Conservation (phyloP, 64 coral and sea anemone genomes). For the Dendrophyllia cribrosa region DNA sequence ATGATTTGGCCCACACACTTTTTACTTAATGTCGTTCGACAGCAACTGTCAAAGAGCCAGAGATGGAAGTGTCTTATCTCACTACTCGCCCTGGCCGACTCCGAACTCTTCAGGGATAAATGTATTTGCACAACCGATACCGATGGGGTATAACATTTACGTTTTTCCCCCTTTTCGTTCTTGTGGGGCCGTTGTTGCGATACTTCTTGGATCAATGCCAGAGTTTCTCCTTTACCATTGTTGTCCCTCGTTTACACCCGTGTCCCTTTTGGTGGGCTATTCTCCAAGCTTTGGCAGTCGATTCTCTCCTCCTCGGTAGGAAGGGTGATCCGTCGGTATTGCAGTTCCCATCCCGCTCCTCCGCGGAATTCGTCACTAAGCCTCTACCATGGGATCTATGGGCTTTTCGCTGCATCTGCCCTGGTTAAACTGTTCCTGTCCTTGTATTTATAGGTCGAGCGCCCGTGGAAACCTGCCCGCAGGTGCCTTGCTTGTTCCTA, state of each 20-base stretch:
- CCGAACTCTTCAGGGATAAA: conserved; percentile 27
- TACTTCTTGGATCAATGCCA: conserved; percentile 15
- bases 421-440: no score
- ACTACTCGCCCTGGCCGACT: conserved; percentile 57
- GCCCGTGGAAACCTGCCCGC: no score
- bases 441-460: no score
- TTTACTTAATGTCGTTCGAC: conserved; percentile 15
- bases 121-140: conserved; percentile 39
- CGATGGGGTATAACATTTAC: conserved; percentile 25
- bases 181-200: conserved; percentile 28
- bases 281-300: conserved; percentile 7
- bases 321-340: conserved; percentile 7
- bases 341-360: neutral
- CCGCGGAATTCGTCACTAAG: neutral
- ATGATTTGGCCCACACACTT: neutral
- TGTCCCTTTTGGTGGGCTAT: conserved; percentile 36
- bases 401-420: conserved; percentile 22
- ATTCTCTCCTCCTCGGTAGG: neutral
- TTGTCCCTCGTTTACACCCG: conserved; percentile 6
- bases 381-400: conserved; percentile 55
- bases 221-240: conserved; percentile 11
- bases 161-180: conserved; percentile 59
- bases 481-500: conserved; percentile 15
- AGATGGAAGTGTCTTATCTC: conserved; percentile 9
- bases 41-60: conserved; percentile 24